phyloP scores from a whole-genome alignment of 2,888 invertebrate species.

The Hirtodrosophila duncani region DNA sequence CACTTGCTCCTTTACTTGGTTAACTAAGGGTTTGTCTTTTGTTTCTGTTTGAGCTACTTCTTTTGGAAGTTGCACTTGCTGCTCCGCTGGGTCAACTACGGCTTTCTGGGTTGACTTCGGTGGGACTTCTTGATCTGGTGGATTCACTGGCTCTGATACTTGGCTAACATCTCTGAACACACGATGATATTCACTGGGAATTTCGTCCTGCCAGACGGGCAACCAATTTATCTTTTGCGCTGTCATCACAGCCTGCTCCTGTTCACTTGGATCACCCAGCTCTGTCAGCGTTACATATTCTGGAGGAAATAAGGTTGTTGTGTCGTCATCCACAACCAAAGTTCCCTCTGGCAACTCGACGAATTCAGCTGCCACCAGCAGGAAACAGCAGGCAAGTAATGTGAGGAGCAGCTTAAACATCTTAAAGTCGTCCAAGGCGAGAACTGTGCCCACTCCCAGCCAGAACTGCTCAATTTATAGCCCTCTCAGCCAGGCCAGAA shows the following conservation, averaged over 20 bases:
- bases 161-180: slow-evolving; percentile 2
- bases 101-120: no score
- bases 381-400: slow-evolving; percentile 25
- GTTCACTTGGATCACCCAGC: slow-evolving; percentile 18
- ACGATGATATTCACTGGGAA: neutral
- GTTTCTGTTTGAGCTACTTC: no score
- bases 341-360: slow-evolving; percentile 2
- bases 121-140: no score
- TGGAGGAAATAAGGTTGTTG: slow-evolving; percentile 3
- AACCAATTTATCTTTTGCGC: slow-evolving; percentile 43
- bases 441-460: slow-evolving; percentile 27
- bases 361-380: slow-evolving; percentile 32
- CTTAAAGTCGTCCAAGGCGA: slow-evolving; percentile 23
- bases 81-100: no score
- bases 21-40: no score
- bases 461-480: slow-evolving; percentile 38
- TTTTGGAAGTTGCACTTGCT: no score
- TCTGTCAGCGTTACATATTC: neutral
- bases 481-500: neutral
- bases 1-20: no score
- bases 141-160: neutral
- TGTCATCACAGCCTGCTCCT: slow-evolving; percentile 19
- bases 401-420: slow-evolving; percentile 33
- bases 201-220: slow-evolving; percentile 25
- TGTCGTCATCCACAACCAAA: neutral